These are phyloP conservation scores for Scylla paramamosain DNA, from an alignment of 1,140 invertebrate species.

Conservation along the genomic window DNA sequence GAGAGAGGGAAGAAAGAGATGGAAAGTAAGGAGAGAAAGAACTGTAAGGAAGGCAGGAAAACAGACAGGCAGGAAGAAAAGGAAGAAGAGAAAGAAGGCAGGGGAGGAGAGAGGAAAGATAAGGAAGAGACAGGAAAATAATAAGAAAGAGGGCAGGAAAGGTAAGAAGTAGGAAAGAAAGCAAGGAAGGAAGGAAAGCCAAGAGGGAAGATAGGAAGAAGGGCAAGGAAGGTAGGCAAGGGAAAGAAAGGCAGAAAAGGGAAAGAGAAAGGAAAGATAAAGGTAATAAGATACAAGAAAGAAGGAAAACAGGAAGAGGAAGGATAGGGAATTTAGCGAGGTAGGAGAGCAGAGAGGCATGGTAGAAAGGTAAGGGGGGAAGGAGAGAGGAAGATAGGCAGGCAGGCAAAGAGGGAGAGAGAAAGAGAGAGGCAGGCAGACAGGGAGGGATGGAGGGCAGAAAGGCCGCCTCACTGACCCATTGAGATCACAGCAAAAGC, in stretches of 20 bases:
- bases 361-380: background rate
- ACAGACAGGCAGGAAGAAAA: too few species aligned
- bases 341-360: background rate
- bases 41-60: too few species aligned
- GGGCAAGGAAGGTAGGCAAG: background rate
- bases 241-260: background rate
- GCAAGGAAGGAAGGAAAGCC: background rate
- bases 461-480: background rate
- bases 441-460: background rate
- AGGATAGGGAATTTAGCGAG: background rate
- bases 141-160: background rate
- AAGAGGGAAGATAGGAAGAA: background rate
- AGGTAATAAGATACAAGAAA: background rate
- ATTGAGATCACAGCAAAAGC: background rate
- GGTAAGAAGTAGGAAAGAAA: background rate
- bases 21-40: too few species aligned
- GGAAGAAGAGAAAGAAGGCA: too few species aligned
- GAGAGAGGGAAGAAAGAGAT: too few species aligned
- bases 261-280: background rate
- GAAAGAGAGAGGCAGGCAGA: background rate
- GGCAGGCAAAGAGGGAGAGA: background rate
- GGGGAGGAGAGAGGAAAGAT: background rate
- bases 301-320: background rate
- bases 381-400: background rate
- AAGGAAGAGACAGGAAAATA: background rate